A percentile compares a stretch with the other conserved stretches of the same genome.
These are phyloP conservation scores for Monopis laevigella DNA, from an alignment of 2,888 invertebrate genomes.

Conservation along the genomic window DNA sequence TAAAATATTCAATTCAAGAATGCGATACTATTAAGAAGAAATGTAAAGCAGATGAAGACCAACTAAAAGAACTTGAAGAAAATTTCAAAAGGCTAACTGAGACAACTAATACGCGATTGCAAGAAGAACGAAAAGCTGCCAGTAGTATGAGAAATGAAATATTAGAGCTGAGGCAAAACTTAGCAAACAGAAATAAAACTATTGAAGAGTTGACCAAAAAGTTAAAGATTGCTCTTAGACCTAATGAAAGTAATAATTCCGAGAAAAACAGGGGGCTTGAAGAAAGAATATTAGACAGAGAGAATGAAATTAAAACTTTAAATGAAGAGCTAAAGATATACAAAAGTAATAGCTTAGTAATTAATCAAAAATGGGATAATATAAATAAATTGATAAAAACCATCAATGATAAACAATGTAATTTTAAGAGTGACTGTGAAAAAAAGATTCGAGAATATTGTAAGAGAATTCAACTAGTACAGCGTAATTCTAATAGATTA, in stretches of 20 bases:
- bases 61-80: slow-evolving; percentile 75
- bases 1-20: slow-evolving; percentile 82
- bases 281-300: slow-evolving; percentile 69
- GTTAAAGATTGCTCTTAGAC: slow-evolving; percentile 69
- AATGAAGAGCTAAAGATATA: slow-evolving; percentile 77
- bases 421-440: slow-evolving; percentile 69
- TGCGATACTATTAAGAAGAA: slow-evolving; percentile 80
- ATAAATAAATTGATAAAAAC: slow-evolving; percentile 81
- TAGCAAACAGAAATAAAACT: slow-evolving; percentile 68
- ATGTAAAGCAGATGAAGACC: slow-evolving; percentile 84
- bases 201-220: slow-evolving; percentile 75
- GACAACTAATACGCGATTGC: slow-evolving; percentile 72
- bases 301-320: slow-evolving; percentile 73
- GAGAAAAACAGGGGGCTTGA: slow-evolving; percentile 77
- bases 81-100: slow-evolving; percentile 77
- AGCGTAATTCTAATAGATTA: too few relatives aligned
- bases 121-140: slow-evolving; percentile 76
- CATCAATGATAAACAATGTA: slow-evolving; percentile 66
- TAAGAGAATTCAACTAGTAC: slow-evolving; percentile 45
- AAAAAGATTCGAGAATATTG: slow-evolving; percentile 59
- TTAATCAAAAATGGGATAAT: slow-evolving; percentile 83
- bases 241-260: slow-evolving; percentile 33
- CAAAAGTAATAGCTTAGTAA: slow-evolving; percentile 83
- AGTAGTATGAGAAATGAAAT: slow-evolving; percentile 71
- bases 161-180: slow-evolving; percentile 66